Conservation (phyloP, 2,888 invertebrate genomes). For the Eubasilissa splendida region DNA sequence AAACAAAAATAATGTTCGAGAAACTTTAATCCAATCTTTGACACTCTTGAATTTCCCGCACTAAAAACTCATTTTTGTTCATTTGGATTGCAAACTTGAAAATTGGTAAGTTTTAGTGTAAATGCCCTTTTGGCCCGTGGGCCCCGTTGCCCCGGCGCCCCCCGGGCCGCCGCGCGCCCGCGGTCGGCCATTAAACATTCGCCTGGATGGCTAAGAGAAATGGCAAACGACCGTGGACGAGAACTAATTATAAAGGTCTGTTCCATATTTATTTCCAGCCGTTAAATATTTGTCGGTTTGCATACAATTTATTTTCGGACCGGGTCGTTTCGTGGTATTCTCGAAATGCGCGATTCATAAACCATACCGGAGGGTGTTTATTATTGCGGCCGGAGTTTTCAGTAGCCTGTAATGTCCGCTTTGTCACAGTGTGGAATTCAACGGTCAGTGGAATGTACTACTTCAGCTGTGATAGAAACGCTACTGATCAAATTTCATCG, state of each 20-base stretch:
- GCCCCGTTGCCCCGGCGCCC: neutral
- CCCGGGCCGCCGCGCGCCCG: neutral
- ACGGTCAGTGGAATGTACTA: constrained; percentile 7
- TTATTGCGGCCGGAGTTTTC: neutral
- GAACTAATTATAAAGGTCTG: constrained; percentile 42
- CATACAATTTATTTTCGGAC: constrained; percentile 39
- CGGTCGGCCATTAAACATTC: constrained; percentile 22
- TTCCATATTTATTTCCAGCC: constrained; percentile 42
- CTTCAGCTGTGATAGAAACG: neutral
- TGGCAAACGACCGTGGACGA: constrained; percentile 31
- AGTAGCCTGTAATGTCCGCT: neutral
- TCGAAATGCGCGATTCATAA: constrained; percentile 16
- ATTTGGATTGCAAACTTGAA: no score
- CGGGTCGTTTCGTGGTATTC: constrained; percentile 29
- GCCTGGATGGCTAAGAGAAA: constrained; percentile 29
- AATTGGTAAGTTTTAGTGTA: no score
- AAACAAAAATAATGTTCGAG: no score
- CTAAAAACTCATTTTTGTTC: no score
- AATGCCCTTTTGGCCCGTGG: neutral
- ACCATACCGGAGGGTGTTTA: constrained; percentile 2
- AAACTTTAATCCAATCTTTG: no score
- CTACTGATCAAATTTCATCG: no score
- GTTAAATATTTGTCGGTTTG: constrained; percentile 42
- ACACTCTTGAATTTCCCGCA: no score
- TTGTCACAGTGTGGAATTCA: constrained; percentile 4